Base-by-base conservation (phyloP, 2,888 invertebrate species). In the Meliscaeva auricollis region DNA sequence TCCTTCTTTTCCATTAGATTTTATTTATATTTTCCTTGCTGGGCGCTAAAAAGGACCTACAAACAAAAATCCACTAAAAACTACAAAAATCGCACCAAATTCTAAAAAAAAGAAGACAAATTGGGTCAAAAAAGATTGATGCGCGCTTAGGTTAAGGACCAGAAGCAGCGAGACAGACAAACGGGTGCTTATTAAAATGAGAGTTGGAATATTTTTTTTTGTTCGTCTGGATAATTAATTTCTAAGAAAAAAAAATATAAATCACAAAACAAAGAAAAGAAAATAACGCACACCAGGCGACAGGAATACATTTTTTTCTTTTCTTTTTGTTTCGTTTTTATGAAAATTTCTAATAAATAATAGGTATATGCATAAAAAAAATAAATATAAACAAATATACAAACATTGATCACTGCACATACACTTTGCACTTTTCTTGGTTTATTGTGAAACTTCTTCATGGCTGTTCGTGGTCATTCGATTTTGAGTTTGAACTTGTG, bases 381-480 rank as follows among this genome's bases (percentile, higher is more conserved):
- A 46, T 46, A 38, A 60, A 62, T 62, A 66, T 79, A 84, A 84
- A 84, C 84, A 84, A 84, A 75, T 84, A 77, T 77, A 75, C 74
- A 79, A 80, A 77, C 80, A 85, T 50, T 76, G 72, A n/a, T n/a
- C 68, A 81, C 62, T 73, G 85, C 81, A 85, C 85, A 85, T 85
- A 85, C 85, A 80, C 85, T 85, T 81, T 77, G 85, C 76, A 85
- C 85, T 85, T 77, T 81, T 76, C 85, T 85, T 85, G 85, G 80
- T 85, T 85, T 85, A 85, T 85, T 81, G 85, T 81, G 85, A 80
- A 81, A 81, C 85, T 85, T 85, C 85, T 81, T 85, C 85, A 85
- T 85, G 73, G 69, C 80, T 80, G 62, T 69, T 73, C 69, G 72
- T 50, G 46, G 46, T 64, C 64, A 64, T 64, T 64, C 7, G 60